Base-by-base conservation (phyloP, 23 tunicate species). In the Corella eumyota region DNA sequence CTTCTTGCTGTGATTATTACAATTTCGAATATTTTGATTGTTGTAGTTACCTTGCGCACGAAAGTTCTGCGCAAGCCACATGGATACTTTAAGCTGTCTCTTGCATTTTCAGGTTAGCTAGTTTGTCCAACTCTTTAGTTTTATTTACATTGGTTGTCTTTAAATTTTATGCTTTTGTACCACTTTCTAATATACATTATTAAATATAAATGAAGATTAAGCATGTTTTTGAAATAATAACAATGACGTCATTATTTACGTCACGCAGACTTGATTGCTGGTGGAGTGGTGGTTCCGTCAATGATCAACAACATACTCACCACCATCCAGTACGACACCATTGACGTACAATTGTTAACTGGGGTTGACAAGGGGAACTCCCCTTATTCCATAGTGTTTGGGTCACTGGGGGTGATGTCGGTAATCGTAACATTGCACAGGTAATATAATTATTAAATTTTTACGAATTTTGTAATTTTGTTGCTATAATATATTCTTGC, bases 61-160 rank as follows among this genome's bases (percentile, higher is more conserved):
- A 72, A 60, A 38, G 34, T 65, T 26, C 38, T 86, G 32, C 57
- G 95, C 64, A 85, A 70, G 45, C 84, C 94, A 0, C 83, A 85
- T 32, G 95, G 95, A 50, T 77, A 61, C 40, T 77, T 86, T 74
- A 86, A 86, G 37, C 33, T 86, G 20, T 86, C 95, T 15, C 47
- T 86, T 45, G 95, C 95, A 13, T 22, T 77, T 51, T 73, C 95
- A 58, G 95, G 95, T 77, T 50, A 66, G 58, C 19, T n/a, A n/a
- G n/a, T n/a, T n/a, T n/a, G n/a, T n/a, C n/a, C n/a, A n/a, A n/a
- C n/a, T n/a, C n/a, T n/a, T n/a, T n/a, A n/a, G n/a, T n/a, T n/a
- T n/a, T n/a, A n/a, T n/a, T n/a, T n/a, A n/a, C n/a, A n/a, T n/a
- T n/a, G n/a, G n/a, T n/a, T n/a, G n/a, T n/a, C n/a, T n/a, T n/a